Base-by-base conservation (phyloP, 2,113 vertebrate genomes). In the Hydropotes inermis region DNA sequence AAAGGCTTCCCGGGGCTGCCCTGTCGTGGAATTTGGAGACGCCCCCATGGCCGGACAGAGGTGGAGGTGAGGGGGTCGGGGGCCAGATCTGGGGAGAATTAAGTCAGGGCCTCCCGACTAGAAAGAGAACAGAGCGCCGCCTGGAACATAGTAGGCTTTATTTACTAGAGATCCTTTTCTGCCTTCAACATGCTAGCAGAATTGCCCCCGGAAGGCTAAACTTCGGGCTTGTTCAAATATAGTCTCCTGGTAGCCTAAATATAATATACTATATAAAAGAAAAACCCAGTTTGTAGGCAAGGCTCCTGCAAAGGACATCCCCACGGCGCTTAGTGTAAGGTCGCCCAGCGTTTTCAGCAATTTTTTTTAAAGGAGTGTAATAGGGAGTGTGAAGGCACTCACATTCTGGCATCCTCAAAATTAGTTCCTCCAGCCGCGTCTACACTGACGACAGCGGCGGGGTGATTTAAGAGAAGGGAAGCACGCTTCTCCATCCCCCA, bases 251-350 rank as follows among this genome's bases (percentile, higher is more conserved):
- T 96, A 92, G 28, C 39, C n/a, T 55, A 52, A 55, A 45, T 45
- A 86, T 95, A 55, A 95, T 61, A 81, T 54, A 50, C 61, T 67
- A 4, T 14, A 43, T 87, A 58, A 86, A 97, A 92, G 81, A 70
- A 89, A 98, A 89, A 21, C 3, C 17, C 25, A 16, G 17, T 90
- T 67, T 50, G 87, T 84, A 45, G 79, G 43, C 27, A 27, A 28
- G 50, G 50, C 23, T 60, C 21, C 9, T 4, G 39, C n/a, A 27
- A 81, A 87, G 60, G n/a, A 89, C 27, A 58, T 13, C 5, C 5
- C 67, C 28, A 52, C 58, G 6, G 61, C 13, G 0, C 28, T 45
- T 58, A 61, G 57, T 0, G 21, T 21, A 17, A 0, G 12, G 27
- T n/a, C 0, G 1, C 14, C 39, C 30, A 54, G 33, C 8, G 28